Percentiles rank a stretch among this genome's conserved stretches.
Evolutionary conservation across 92 coral and sea anemone genomes (phyloP).

Genomic region (Phenganax marumi): DNA sequence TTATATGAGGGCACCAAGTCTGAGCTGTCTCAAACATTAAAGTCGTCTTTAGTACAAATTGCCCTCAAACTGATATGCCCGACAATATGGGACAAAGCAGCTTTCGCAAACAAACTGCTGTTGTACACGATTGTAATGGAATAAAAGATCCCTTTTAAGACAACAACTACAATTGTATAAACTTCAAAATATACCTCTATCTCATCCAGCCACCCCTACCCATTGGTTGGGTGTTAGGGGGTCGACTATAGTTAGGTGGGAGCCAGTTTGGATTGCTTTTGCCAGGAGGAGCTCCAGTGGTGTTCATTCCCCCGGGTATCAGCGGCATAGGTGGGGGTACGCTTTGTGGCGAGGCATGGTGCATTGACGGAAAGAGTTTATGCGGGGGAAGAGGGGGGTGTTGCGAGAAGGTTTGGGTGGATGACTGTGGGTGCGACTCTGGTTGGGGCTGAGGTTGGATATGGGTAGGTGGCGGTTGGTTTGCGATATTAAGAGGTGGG

Average conservation of each 20-base stretch:
- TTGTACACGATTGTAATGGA: no score
- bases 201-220: conserved; percentile 95
- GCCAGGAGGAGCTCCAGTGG: conserved; percentile 11
- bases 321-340: conserved; percentile 6
- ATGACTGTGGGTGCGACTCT: conserved; percentile 4
- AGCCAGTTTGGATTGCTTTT: conserved; percentile 11
- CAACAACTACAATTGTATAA: not conserved
- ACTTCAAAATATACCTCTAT: conserved; percentile 26
- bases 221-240: conserved; percentile 55
- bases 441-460: not conserved
- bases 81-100: no score
- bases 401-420: not conserved
- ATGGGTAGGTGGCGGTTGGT: conserved; percentile 27
- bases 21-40: no score
- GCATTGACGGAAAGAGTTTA: conserved; percentile 5
- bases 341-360: not conserved
- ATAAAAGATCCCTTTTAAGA: no score
- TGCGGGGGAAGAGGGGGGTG: conserved; percentile 18
- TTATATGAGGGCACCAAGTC: no score
- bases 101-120: no score
- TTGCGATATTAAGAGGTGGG: conserved; percentile 69
- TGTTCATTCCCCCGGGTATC: conserved; percentile 18
- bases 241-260: conserved; percentile 10
- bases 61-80: no score
- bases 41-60: no score